Percentiles rank a stretch among this genome's conserved stretches.
phyloP scores from a whole-genome alignment of 1,140 invertebrate genomes.

The Antheraea pernyi region DNA sequence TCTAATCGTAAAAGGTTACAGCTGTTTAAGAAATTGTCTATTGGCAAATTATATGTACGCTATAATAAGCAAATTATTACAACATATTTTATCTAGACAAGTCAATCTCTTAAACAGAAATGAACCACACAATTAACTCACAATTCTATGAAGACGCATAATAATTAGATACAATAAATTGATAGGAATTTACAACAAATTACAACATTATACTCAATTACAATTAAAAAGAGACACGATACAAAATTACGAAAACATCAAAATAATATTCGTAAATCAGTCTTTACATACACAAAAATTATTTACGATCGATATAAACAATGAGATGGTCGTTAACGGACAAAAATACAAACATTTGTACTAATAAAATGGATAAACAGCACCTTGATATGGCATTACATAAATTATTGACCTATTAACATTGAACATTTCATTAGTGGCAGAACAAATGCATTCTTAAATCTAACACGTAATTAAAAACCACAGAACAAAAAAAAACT shows the following conservation, averaged over 20 bases:
- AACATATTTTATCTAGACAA: too few relatives aligned
- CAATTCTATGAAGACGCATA: not conserved
- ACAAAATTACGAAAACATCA: constrained; percentile 9
- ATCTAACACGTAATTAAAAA: not conserved
- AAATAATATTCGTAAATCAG: constrained; percentile 10
- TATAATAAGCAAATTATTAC: not conserved
- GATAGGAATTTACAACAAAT: constrained; percentile 7
- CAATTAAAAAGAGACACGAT: not conserved
- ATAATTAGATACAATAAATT: constrained; percentile 3
- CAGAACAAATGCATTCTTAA: not conserved
- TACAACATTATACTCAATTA: constrained; percentile 10
- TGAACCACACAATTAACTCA: not conserved
- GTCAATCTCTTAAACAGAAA: not conserved
- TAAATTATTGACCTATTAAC: not conserved
- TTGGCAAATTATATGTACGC: not conserved
- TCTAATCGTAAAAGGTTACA: not conserved
- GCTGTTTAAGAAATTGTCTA: not conserved
- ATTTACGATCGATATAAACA: constrained; percentile 5
- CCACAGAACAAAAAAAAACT: constrained; percentile 18
- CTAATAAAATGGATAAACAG: constrained; percentile 33
- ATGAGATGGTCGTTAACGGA: constrained; percentile 1
- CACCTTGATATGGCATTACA: constrained; percentile 35
- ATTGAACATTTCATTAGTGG: not conserved
- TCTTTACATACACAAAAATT: constrained; percentile 6
- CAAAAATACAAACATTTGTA: constrained; percentile 27